phyloP scores from a whole-genome alignment of 2,888 invertebrate genomes.

The Epinotia nisella region DNA sequence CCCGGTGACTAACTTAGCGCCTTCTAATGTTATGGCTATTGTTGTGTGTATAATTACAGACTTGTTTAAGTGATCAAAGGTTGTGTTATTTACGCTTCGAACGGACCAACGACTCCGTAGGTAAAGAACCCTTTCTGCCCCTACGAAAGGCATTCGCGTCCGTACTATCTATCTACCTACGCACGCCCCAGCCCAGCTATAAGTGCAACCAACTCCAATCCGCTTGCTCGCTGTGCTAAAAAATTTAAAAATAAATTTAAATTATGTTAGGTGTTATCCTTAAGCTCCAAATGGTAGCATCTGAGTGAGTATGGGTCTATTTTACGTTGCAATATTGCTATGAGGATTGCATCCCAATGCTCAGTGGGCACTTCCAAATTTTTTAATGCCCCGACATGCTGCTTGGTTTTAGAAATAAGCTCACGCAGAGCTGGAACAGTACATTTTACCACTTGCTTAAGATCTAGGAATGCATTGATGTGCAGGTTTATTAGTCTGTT shows the following conservation, averaged over 20 bases:
- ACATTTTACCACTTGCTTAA: background rate
- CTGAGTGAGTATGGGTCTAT: background rate
- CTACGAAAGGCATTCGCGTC: too few species aligned
- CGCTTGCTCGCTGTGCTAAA: background rate
- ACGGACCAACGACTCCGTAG: too few species aligned
- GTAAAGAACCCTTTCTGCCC: too few species aligned
- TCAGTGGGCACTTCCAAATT: background rate
- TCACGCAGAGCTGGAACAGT: background rate
- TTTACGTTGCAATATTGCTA: background rate
- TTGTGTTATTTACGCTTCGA: too few species aligned
- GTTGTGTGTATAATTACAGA: too few species aligned
- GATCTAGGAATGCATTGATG: background rate
- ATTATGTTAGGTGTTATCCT: background rate
- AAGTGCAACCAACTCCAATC: background rate
- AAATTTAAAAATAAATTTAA: background rate
- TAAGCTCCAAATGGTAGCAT: background rate
- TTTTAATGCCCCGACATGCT: background rate
- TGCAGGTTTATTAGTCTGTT: background rate
- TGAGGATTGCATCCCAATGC: background rate
- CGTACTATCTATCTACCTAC: too few species aligned
- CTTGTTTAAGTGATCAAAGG: too few species aligned
- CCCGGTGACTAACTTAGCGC: too few species aligned
- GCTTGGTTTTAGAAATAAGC: background rate
- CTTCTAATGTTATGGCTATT: too few species aligned
- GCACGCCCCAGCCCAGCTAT: too few species aligned